Base-by-base conservation (phyloP, 2,888 invertebrate species). In the Agriotes lineatus region DNA sequence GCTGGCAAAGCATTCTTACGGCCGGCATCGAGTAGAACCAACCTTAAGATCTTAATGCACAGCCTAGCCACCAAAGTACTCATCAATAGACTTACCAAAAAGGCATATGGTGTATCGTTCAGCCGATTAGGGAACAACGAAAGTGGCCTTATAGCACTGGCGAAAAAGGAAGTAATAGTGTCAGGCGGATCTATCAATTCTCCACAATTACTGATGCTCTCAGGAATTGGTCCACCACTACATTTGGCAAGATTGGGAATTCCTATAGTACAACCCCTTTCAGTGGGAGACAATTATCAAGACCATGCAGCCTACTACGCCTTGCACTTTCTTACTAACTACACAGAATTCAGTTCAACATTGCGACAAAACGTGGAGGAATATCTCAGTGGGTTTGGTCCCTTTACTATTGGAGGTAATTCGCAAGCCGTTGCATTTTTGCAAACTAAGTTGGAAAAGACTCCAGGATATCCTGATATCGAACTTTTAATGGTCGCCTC, bases 161-260 rank as follows among this genome's bases (percentile, higher is more conserved):
- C 92, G 2, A 86, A 85, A 4, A 92, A 90, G 72, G 95, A 93
- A 83, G 88, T 95, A 0, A 88, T 96, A 56, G 82, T 95, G 16
- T 89, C 91, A 7, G 93, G 93, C 0, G 95, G 96, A 4, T 85
- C 92, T 0, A 89, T 96, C 30, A 93, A 91, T 70, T 92, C 94
- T 0, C 94, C 96, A 0, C 95, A 95, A 80, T 82, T 96, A 9
- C 82, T 96, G 50, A 91, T 95, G 92, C 82, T 95, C 10, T 94
- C 95, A 0, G 96, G 96, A 9, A 85, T 95, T 19, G 93, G 93
- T 0, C 92, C 92, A 0, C 82, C 80, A n/a, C 83, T 87, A 0
- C 89, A 92, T 78, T 83, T 93, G 2, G 74, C 80, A 1, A 83
- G 88, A 35, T 77, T 89, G 6, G 86, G 86, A 1, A 91, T 94